Percentiles rank a stretch among this genome's conserved stretches.
These are phyloP conservation scores for Esox masquinongy DNA, from an alignment of 2,797 vertebrate species.

Conservation along the genomic window DNA sequence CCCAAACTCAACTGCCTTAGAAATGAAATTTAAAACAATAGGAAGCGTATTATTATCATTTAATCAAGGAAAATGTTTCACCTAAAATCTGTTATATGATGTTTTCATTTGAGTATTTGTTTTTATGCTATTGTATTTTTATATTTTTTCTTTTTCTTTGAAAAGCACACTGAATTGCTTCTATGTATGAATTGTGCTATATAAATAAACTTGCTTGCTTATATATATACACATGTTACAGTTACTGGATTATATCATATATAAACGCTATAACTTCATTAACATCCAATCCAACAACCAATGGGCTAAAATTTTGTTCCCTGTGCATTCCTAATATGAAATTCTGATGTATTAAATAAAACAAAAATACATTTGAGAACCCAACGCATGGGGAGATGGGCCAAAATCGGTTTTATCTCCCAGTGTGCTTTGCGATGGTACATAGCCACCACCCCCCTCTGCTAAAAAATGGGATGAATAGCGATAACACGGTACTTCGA, in stretches of 20 bases:
- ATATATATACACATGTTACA: no score
- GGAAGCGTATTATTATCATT: constrained; percentile 5
- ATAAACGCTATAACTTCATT: background rate
- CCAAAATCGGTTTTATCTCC: background rate
- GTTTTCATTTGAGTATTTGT: no score
- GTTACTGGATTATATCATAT: no score
- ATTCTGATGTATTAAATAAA: background rate
- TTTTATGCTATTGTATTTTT: no score
- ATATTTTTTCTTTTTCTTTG: no score
- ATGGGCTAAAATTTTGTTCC: background rate
- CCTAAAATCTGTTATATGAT: constrained; percentile 7
- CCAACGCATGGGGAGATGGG: background rate
- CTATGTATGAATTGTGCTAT: no score
- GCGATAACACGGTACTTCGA: background rate
- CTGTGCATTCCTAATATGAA: background rate
- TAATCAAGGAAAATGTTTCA: constrained; percentile 16
- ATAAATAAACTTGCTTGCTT: no score
- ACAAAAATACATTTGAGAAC: background rate
- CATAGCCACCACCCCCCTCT: background rate
- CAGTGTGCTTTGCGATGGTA: background rate
- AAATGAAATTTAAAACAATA: constrained; percentile 42
- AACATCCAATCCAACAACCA: background rate
- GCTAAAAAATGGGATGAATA: background rate
- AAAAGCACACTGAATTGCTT: no score
- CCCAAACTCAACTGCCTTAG: constrained; percentile 29